phyloP scores from a whole-genome alignment of 1,140 invertebrate species.

The Euglossa dilemma region DNA sequence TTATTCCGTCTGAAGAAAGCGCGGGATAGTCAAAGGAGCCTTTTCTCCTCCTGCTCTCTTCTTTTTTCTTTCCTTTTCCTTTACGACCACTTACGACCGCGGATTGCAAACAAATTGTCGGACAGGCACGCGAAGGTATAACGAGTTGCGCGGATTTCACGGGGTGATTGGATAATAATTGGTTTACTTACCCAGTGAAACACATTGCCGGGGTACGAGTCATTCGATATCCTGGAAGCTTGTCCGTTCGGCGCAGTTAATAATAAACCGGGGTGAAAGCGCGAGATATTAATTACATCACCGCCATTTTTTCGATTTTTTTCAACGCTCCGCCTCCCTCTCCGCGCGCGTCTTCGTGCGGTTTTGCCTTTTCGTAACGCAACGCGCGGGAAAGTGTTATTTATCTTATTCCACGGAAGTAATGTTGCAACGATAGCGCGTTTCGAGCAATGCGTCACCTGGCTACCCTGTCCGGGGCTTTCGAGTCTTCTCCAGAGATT shows the following conservation, averaged over 20 bases:
- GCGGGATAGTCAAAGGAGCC: neutral
- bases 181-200: conserved; percentile 29
- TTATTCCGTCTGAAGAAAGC: neutral
- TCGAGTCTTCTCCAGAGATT: too few relatives aligned
- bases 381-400: conserved; percentile 16
- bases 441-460: neutral
- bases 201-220: conserved; percentile 30
- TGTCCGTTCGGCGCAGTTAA: conserved; percentile 13
- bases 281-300: conserved; percentile 57
- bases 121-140: neutral
- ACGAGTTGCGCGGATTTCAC: neutral
- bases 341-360: conserved; percentile 3
- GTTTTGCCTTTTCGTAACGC: conserved; percentile 31
- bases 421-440: conserved; percentile 7
- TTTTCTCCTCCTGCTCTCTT: neutral
- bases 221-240: conserved; percentile 47
- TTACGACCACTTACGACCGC: neutral
- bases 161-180: conserved; percentile 54
- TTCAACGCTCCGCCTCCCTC: neutral
- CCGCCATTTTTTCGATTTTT: conserved; percentile 31
- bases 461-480: neutral
- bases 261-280: conserved; percentile 58
- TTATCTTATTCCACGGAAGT: conserved; percentile 45
- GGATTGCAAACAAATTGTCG: neutral
- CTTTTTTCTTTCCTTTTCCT: neutral